A percentile compares a stretch with the other conserved stretches of the same genome.
These are phyloP conservation scores for Phorcus lineatus DNA, from an alignment of 2,888 invertebrate species.

Conservation along the genomic window DNA sequence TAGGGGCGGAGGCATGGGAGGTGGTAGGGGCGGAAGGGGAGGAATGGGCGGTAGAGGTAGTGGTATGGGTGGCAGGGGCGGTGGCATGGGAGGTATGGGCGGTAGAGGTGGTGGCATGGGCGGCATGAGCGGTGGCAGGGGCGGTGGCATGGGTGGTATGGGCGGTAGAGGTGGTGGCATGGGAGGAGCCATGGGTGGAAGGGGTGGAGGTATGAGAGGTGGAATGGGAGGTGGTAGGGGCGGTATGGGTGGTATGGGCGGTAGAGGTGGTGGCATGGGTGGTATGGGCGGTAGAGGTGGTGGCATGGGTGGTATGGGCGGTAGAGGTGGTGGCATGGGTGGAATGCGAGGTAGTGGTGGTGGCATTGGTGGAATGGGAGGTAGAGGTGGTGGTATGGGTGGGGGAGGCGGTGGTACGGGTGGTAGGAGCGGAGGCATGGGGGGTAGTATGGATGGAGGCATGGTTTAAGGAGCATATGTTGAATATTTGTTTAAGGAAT, in stretches of 20 bases:
- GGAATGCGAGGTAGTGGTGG: background rate
- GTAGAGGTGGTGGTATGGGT: background rate
- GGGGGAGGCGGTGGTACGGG: background rate
- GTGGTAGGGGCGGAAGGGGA: too few species aligned
- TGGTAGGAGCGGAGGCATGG: background rate
- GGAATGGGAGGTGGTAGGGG: background rate
- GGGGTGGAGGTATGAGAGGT: background rate
- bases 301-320: background rate
- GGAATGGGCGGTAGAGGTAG: background rate
- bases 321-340: background rate
- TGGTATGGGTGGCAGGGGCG: background rate
- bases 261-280: too few species aligned
- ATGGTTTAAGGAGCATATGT: too few species aligned
- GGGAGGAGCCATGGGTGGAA: background rate
- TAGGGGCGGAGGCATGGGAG: too few species aligned
- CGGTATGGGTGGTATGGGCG: background rate
- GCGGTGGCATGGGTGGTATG: background rate
- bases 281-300: background rate
- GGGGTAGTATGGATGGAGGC: background rate
- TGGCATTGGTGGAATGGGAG: background rate
- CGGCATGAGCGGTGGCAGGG: background rate
- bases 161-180: background rate
- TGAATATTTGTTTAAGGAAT: too few species aligned
- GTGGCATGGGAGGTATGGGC: background rate
- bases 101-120: background rate